phyloP scores from a whole-genome alignment of 2,113 vertebrate genomes.

The Azemiops feae region DNA sequence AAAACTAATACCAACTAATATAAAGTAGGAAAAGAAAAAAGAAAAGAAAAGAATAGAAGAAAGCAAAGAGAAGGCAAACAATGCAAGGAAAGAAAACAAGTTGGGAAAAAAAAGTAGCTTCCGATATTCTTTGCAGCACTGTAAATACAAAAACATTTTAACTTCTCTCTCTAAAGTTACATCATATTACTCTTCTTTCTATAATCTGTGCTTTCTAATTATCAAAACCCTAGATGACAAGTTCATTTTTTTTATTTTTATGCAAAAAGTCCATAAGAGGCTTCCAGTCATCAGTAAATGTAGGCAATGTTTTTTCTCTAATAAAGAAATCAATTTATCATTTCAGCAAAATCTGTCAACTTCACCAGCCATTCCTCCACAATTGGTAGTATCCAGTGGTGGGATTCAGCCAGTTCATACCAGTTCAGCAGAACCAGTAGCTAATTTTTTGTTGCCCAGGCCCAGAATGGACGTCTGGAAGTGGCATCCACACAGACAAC shows the following conservation, averaged over 20 bases:
- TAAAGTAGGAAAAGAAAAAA: neutral
- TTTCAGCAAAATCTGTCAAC: neutral
- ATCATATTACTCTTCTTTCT: neutral
- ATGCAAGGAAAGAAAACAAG: neutral
- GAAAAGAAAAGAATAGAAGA: neutral
- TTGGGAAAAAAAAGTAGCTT: neutral
- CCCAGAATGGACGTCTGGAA: too few relatives aligned
- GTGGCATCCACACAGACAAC: too few relatives aligned
- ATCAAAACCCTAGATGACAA: neutral
- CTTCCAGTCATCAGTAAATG: neutral
- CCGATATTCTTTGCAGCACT: neutral
- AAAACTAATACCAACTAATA: neutral
- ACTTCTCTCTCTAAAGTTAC: neutral
- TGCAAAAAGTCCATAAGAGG: neutral
- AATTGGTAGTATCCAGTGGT: neutral
- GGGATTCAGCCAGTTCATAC: too few relatives aligned
- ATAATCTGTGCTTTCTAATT: neutral
- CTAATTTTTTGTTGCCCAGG: too few relatives aligned
- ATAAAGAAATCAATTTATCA: neutral
- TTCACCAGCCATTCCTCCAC: neutral
- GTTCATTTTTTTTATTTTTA: neutral
- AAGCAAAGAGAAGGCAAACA: neutral
- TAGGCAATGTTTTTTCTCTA: neutral
- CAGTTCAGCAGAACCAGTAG: too few relatives aligned
- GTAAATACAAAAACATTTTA: neutral